phyloP scores from a whole-genome alignment of 2,888 invertebrate genomes.

The Meandrusa payeni region DNA sequence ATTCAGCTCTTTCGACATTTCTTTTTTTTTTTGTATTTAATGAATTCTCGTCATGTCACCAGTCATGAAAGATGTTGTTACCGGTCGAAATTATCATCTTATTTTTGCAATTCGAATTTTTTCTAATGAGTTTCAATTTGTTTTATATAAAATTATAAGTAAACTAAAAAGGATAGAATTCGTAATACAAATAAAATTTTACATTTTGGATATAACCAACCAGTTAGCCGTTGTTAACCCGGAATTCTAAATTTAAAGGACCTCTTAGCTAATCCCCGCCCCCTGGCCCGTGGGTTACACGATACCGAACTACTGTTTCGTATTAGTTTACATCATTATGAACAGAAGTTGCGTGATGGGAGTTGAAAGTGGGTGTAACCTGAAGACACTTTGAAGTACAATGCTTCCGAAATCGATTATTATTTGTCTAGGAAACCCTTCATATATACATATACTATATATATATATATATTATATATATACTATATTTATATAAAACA shows the following conservation, averaged over 20 bases:
- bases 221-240: conserved; percentile 35
- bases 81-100: too few species aligned
- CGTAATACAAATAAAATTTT: too few species aligned
- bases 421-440: background rate
- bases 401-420: background rate
- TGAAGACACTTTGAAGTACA: conserved; percentile 21
- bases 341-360: conserved; percentile 34
- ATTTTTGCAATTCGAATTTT: too few species aligned
- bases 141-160: too few species aligned
- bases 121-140: too few species aligned
- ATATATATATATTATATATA: too few species aligned
- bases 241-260: conserved; percentile 41
- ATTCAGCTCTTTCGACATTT: too few species aligned
- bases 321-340: conserved; percentile 61
- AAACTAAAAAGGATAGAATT: conserved; percentile 20
- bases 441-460: too few species aligned
- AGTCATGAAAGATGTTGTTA: too few species aligned
- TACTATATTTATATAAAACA: too few species aligned
- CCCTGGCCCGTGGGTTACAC: conserved; percentile 37
- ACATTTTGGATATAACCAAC: conserved; percentile 35
- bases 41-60: too few species aligned
- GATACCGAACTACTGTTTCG: conserved; percentile 51
- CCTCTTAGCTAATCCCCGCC: conserved; percentile 35
- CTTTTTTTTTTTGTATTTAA: too few species aligned
- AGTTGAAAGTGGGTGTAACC: conserved; percentile 39